Base-by-base conservation (phyloP, 1,140 invertebrate genomes). In the Physella acuta region DNA sequence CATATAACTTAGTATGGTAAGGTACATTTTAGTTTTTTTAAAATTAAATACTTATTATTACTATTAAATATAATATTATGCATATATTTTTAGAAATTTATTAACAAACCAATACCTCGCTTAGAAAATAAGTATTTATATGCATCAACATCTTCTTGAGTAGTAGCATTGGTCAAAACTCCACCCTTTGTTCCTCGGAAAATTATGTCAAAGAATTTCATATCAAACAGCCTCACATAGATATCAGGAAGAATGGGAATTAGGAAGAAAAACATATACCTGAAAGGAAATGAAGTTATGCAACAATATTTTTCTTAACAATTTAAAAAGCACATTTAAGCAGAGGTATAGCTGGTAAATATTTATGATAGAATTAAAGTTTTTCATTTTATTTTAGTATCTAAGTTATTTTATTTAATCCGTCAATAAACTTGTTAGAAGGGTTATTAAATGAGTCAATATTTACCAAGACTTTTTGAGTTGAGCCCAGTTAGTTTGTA, bases 251-350 rank as follows among this genome's bases (percentile, higher is more conserved):
- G 34, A 30, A 58, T 24, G 30, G 65, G 65, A 8, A 67, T 1
- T 16, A 58, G 11, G 33, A 67, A 67, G 36, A 67, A 67, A 37
- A 67, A 67, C 31, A 56, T 37, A 26, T 67, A 67, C 65, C 65
- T 67, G 65, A 8, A 44, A 44, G 20, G 39, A 20, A 44, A 20
- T 11, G 20, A 44, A 44, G 20, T 44, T 11, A 8, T 44, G 8
- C 39, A 44, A 44, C 39, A 44, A 11, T 44, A 11, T 44, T 44
- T 11, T 11, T 20, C 20, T 44, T 44, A 44, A 44, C 39, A 44
- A 8, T 44, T n/a, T n/a, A n/a, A n/a, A n/a, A n/a, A n/a, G 39
- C 39, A 8, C 20, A 11, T 8, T 20, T 44, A 20, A 44, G 8
- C 8, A 11, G 39, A 44, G 8, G 8, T 44, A 11, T 44, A 44